Evolutionary conservation across 2,113 vertebrate species (phyloP).

Genomic region (Aegypius monachus): DNA sequence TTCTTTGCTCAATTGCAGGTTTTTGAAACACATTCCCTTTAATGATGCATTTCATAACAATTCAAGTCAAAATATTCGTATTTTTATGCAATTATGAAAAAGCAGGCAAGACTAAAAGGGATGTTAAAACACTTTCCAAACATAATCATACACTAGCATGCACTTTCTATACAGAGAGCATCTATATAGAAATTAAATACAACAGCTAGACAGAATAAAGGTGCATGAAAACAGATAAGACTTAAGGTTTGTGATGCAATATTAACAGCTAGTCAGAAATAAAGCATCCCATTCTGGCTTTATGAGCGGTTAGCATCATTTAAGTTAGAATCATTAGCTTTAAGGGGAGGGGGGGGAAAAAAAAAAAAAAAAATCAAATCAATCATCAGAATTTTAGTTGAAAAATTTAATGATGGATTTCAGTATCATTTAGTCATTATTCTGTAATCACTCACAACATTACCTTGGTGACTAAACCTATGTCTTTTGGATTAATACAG

Average conservation of each 20-base stretch:
- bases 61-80: not conserved
- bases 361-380: not conserved
- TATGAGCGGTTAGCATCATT: not conserved
- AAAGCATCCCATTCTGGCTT: not conserved
- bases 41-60: not conserved
- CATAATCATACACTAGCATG: not conserved
- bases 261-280: not conserved
- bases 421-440: not conserved
- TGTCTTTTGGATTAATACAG: not conserved
- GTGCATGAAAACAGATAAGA: not conserved
- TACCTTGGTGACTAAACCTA: not conserved
- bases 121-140: not conserved
- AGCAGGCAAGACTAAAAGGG: not conserved
- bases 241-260: not conserved
- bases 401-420: not conserved
- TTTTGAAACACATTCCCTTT: not conserved
- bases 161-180: not conserved
- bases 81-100: constrained; percentile 1
- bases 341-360: not conserved
- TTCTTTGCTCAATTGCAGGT: not conserved
- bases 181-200: not conserved
- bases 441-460: not conserved
- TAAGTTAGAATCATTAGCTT: not conserved
- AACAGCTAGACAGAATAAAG: not conserved
- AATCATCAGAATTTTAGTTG: not conserved